Base-by-base conservation (phyloP, 2,113 vertebrate species). In the Platichthys flesus region DNA sequence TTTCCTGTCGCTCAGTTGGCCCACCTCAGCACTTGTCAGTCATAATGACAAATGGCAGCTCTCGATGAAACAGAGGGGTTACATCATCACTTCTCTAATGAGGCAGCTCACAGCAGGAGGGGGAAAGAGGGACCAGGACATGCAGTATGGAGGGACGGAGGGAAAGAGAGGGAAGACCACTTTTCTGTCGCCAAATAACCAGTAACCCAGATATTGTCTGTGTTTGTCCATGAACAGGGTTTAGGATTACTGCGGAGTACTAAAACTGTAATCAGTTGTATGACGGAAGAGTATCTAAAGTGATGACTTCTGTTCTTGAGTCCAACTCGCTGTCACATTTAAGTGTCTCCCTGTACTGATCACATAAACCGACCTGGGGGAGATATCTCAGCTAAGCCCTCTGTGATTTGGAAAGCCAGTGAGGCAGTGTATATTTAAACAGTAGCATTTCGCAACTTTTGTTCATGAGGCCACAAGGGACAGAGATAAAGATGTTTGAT, bases 81-180 rank as follows among this genome's bases (percentile, higher is more conserved):
- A 92, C 89, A 88, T 93, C 86, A 87, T 89, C 90, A 87, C 89
- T 82, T 87, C 86, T 79, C 90, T 93, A 93, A 92, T 88, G 87
- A 91, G 89, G 82, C 69, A 80, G 78, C 79, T 88, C 90, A 85
- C 90, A 92, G 90, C 90, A 78, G 90, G 89, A 78, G 87, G 73
- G 82, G 67, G 35, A 77, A 69, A 49, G 65, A 76, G 58, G 62
- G 83, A 82, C 78, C 55, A 78, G 52, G 70, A 58, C 40, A 65
- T 60, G 61, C 66, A 64, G 71, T 71, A 76, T 59, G 57, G 69
- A 89, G 56, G 65, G 78, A 78, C 67, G 60, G 40, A 80, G 55
- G 78, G 71, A 83, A 67, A 74, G 69, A 86, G 54, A 60, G n/a
- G 31, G 54, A 57, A 52, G 76, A 75, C 60, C 77, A 61, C 37